A percentile compares a stretch with the other conserved stretches of the same genome.
Conservation (phyloP, 1,140 invertebrate species). For the Zaprionus capensis region DNA sequence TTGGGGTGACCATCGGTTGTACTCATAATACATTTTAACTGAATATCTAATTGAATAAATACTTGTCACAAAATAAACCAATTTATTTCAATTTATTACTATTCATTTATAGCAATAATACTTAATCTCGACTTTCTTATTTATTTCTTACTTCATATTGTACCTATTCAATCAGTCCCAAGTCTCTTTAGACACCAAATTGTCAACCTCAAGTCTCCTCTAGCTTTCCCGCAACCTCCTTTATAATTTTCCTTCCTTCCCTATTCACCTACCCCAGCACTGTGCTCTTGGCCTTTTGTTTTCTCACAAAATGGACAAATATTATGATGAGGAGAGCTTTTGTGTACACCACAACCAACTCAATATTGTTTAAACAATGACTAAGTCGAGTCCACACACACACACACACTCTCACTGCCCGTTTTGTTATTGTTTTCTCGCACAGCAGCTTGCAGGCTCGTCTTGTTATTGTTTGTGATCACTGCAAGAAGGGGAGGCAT, state of each 20-base stretch:
- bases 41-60: too few relatives aligned
- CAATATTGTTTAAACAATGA: slow-evolving; percentile 34
- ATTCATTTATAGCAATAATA: too few relatives aligned
- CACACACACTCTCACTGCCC: not conserved
- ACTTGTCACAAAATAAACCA: too few relatives aligned
- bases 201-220: too few relatives aligned
- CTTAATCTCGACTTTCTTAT: too few relatives aligned
- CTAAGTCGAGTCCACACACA: slow-evolving; percentile 22
- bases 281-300: slow-evolving; percentile 16
- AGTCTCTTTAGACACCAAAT: too few relatives aligned
- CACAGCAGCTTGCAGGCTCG: slow-evolving; percentile 8
- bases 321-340: slow-evolving; percentile 18
- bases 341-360: slow-evolving; percentile 15
- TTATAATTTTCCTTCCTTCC: not conserved
- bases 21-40: too few relatives aligned
- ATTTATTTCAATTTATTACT: too few relatives aligned
- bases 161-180: too few relatives aligned
- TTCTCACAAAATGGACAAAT: slow-evolving; percentile 36
- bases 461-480: slow-evolving; percentile 27
- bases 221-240: not conserved
- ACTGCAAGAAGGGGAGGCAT: not conserved
- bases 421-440: slow-evolving; percentile 17
- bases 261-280: slow-evolving; percentile 9
- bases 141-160: too few relatives aligned
- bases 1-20: too few relatives aligned